These are phyloP conservation scores for Acrocephalus scirpaceus DNA, from an alignment of 2,797 vertebrate species.

Conservation along the genomic window DNA sequence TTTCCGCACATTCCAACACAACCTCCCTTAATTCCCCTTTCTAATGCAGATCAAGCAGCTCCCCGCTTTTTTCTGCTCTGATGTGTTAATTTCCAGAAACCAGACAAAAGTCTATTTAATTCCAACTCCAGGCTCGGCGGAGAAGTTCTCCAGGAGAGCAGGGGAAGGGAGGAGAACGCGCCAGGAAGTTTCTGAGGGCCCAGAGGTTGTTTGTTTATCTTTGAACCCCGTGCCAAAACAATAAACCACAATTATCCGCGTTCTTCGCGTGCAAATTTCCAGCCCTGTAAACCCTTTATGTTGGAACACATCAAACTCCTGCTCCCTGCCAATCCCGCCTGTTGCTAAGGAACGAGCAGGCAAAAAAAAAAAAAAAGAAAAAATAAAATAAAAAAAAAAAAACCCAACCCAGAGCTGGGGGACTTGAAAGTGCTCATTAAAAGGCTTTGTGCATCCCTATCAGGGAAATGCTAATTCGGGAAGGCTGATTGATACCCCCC, in stretches of 20 bases:
- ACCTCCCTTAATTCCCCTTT: background rate
- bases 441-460: constrained; percentile 72
- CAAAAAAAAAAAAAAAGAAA: background rate
- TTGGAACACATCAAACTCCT: constrained; percentile 67
- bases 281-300: constrained; percentile 67
- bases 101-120: background rate
- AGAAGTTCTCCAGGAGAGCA: background rate
- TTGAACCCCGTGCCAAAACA: constrained; percentile 66
- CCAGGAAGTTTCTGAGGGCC: constrained; percentile 32
- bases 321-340: constrained; percentile 64
- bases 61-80: background rate
- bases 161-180: background rate
- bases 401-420: constrained; percentile 20
- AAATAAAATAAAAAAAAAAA: background rate
- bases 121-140: background rate
- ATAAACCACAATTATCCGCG: constrained; percentile 68
- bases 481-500: constrained; percentile 68
- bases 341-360: constrained; percentile 77
- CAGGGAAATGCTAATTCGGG: constrained; percentile 73
- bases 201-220: constrained; percentile 67
- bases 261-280: constrained; percentile 55
- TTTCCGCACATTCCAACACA: background rate
- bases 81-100: constrained; percentile 34
- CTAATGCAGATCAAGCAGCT: background rate
- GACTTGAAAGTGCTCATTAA: constrained; percentile 71